Evolutionary conservation across 2,888 invertebrate genomes (phyloP), one percentile per base, ranked within the genome.

Genomic region (Anaspis maculata): DNA sequence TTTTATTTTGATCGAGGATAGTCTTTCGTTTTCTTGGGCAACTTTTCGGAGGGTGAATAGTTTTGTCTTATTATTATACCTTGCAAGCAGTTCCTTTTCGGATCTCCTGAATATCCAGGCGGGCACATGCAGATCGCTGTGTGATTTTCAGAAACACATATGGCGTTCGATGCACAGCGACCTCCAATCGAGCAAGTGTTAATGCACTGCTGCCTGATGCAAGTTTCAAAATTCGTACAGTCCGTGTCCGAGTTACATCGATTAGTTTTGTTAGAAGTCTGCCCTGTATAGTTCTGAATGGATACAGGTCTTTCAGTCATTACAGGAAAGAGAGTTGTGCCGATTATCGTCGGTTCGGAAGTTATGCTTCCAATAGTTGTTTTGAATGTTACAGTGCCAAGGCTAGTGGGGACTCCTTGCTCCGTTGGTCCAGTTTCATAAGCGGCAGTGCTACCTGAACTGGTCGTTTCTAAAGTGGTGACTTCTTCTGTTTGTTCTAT

Each of bases 101-200:
- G 67, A 61, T 69, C 68, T 49, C 71, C 71, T 45, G 66, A 64
- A 55, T 63, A 65, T 53, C 69, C 70, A 40, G 59, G 62, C 44
- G 69, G 71, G 61, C 81, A 82, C 58, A 70, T 66, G 68, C 80
- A 79, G 55, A 71, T 67, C 53, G 75, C 73, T 45, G 68, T 70
- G 62, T 78, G 79, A 62, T 77, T 70, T 62, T 70, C 62, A 57
- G 76, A 73, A 60, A 66, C 69, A 71, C 79, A 79, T 57, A 70
- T 65, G 59, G 73, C 71, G 59, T 74, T 74, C 56, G 69, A 64
- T 59, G 71, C 73, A 68, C 80, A 80, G 30, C 62, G 46, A 31
- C 58, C 58, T 41, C 62, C 68, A 37, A 61, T 55, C 56, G 66
- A 68, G 64, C 81, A 81, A 51, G 77, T 74, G 61, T 76, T 74